Base-by-base conservation (phyloP, 2,888 invertebrate genomes). In the Petrolisthes cinctipes region DNA sequence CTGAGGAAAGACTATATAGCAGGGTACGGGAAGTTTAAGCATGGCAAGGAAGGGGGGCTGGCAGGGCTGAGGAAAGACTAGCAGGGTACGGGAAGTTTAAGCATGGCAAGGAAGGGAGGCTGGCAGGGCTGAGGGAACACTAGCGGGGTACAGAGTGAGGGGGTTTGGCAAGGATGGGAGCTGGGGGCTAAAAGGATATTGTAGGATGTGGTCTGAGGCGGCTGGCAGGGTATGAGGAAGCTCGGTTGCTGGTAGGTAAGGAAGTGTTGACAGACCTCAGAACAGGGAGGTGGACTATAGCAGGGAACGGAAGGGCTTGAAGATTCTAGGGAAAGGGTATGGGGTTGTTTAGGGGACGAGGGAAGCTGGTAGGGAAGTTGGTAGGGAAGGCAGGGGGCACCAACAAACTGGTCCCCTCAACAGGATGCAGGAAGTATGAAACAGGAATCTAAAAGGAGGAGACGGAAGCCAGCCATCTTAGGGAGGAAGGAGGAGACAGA, bases 71-170 rank as follows among this genome's bases (percentile, higher is more conserved):
- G 37, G 57, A 61, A 54, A 81, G 81, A 81, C 37, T 66, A 57
- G 11, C 23, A 20, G 73, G 73, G 54, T 71, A 83, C n/a, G 54
- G 82, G 54, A 53, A 71, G 82, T 61, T 37, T 37, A n/a, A n/a
- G n/a, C n/a, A n/a, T n/a, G 37, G 37, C 37, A 37, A 37, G 37
- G 61, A 61, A 2, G 61, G 61, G 61, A 61, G 17, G 17, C 61
- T 61, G 17, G 61, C 20, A 20, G 61, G 9, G 61, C n/a, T 20
- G n/a, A 54, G 37, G 57, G 20, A 54, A 81, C 61, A 81, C 37
- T 66, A 57, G 11, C 23, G 14, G 73, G 73, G 54, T 71, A 83
- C n/a, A 73, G 73, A 82, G 54, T 51, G 54, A 82, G 82, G 54
- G 82, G 54, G 82, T 61, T 37, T 37, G 37, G 37, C 37, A 37